Evolutionary conservation across 2,797 vertebrate genomes (phyloP).

Genomic region (Fundulus diaphanus): DNA sequence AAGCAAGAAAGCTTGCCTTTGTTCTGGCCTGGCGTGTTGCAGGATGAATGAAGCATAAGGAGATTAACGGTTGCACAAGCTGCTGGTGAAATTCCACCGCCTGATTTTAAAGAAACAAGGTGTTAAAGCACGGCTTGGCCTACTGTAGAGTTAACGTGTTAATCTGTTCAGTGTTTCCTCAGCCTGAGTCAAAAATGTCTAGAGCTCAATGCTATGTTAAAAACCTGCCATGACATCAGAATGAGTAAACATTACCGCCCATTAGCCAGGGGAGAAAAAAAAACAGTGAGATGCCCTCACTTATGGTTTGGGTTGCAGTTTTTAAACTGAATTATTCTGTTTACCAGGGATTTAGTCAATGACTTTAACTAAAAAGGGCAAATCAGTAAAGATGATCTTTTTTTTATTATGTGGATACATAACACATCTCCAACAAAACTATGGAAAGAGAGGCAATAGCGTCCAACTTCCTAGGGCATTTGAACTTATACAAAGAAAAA

Average conservation of each 20-base stretch:
- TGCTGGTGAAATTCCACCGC: constrained; percentile 51
- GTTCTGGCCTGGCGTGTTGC: constrained; percentile 33
- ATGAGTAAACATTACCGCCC: neutral
- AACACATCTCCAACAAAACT: too few relatives aligned
- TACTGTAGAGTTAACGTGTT: constrained; percentile 27
- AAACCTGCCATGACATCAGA: constrained; percentile 13
- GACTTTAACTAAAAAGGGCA: neutral
- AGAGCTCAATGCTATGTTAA: neutral
- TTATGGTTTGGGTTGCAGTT: neutral
- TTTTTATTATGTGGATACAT: neutral
- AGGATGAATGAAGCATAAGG: constrained; percentile 52
- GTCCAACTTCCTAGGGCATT: neutral
- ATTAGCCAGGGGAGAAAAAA: neutral
- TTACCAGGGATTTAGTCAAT: neutral
- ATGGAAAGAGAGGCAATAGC: neutral
- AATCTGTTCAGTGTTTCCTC: constrained; percentile 18
- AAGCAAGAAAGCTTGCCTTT: constrained; percentile 38
- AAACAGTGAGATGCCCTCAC: neutral
- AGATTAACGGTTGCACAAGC: constrained; percentile 74
- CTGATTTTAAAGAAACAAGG: constrained; percentile 42
- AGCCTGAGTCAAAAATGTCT: constrained; percentile 24
- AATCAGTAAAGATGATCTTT: neutral
- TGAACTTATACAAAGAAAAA: neutral
- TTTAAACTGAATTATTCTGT: neutral
- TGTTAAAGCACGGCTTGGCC: constrained; percentile 42